These are phyloP conservation scores for Zophobas morio DNA, from an alignment of 1,140 invertebrate genomes.

Conservation along the genomic window DNA sequence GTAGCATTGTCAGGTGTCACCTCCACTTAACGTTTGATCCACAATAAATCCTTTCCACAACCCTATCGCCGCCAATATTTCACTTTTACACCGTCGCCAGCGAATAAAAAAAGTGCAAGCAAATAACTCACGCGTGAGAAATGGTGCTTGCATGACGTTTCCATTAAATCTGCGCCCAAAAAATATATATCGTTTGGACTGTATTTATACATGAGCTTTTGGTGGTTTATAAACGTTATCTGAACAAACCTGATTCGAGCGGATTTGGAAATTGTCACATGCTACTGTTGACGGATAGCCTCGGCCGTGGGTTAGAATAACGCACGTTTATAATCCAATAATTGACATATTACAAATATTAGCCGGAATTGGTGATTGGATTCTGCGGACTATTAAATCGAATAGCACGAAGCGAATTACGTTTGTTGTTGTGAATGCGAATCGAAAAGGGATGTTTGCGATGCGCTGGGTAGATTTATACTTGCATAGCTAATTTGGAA, in stretches of 20 bases:
- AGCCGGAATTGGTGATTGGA: conserved; percentile 6
- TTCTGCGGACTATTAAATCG: conserved; percentile 19
- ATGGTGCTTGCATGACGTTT: conserved; percentile 32
- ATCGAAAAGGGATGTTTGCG: too few species aligned
- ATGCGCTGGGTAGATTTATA: too few species aligned
- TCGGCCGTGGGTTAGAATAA: conserved; percentile 18
- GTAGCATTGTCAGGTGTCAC: too few species aligned
- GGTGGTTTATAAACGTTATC: conserved; percentile 13
- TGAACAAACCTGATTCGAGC: not conserved
- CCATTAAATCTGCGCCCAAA: conserved; percentile 16
- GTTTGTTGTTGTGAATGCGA: too few species aligned
- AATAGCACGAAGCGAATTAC: not conserved
- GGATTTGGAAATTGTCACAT: conserved; percentile 21
- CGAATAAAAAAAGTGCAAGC: conserved; percentile 29
- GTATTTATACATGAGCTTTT: conserved; percentile 13
- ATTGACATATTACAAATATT: conserved; percentile 30
- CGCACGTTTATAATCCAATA: conserved; percentile 11
- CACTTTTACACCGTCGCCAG: not conserved
- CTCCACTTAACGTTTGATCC: too few species aligned
- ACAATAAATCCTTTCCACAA: too few species aligned
- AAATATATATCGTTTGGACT: conserved; percentile 22
- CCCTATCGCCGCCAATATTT: too few species aligned
- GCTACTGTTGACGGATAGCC: not conserved
- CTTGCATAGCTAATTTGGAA: too few species aligned
- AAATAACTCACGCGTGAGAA: conserved; percentile 13